Evolutionary conservation across 2,888 invertebrate genomes (phyloP).

Genomic region (Coronaproctus castanopsis): DNA sequence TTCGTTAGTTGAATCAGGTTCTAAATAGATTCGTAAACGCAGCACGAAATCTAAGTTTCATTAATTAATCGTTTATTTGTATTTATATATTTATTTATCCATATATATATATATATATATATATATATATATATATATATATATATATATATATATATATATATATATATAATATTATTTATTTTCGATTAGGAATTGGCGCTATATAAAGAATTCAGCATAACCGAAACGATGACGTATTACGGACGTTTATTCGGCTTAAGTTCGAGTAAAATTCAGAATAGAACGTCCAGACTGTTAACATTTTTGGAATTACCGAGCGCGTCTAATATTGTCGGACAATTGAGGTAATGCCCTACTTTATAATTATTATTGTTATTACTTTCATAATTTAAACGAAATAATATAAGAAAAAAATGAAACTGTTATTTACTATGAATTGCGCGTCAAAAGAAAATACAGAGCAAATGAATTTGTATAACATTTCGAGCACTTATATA

Average conservation of each 20-base stretch:
- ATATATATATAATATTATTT: not conserved
- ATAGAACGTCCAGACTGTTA: conserved; percentile 19
- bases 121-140: not conserved
- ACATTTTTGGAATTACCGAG: conserved; percentile 21
- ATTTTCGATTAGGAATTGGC: conserved; percentile 27
- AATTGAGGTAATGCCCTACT: conserved; percentile 20
- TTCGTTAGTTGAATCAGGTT: no score
- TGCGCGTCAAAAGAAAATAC: no score
- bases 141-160: not conserved
- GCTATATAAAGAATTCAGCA: conserved; percentile 28
- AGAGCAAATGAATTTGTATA: no score
- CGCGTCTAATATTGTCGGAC: conserved; percentile 18
- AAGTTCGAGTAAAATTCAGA: conserved; percentile 21
- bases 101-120: not conserved
- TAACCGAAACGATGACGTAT: conserved; percentile 30
- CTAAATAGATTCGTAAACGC: no score
- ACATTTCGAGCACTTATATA: no score
- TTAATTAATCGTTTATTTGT: not conserved
- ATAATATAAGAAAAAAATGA: no score
- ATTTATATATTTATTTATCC: not conserved
- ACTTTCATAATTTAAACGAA: not conserved
- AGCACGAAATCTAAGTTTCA: no score
- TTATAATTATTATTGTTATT: not conserved
- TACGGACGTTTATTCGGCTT: conserved; percentile 32
- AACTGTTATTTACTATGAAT: no score